Conservation (phyloP, 2,797 vertebrate genomes). For the Triplophysa bombifrons region DNA sequence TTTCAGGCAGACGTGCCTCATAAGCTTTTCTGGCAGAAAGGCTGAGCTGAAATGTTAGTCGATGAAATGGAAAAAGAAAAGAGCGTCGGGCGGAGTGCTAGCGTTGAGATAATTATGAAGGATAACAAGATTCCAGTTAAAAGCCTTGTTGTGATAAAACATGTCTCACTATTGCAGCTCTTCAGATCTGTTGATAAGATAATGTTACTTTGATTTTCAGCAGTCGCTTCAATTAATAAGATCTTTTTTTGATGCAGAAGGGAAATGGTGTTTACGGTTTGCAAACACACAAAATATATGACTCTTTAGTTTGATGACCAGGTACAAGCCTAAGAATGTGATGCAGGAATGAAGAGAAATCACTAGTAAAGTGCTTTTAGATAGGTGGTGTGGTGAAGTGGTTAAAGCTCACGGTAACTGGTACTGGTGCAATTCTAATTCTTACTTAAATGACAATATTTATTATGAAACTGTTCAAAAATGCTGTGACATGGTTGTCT, state of each 20-base stretch:
- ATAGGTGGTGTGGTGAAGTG: background rate
- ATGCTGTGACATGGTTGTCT: too few species aligned
- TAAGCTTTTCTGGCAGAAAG: slow-evolving; percentile 34
- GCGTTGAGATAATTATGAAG: slow-evolving; percentile 39
- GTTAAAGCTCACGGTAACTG: too few species aligned
- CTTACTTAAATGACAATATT: too few species aligned
- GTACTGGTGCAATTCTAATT: too few species aligned
- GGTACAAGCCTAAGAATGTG: background rate
- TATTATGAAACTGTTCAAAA: too few species aligned
- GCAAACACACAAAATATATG: background rate
- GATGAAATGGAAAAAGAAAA: slow-evolving; percentile 40
- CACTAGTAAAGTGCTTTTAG: background rate
- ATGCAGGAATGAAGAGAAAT: background rate
- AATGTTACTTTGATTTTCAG: slow-evolving; percentile 1
- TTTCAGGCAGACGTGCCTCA: slow-evolving; percentile 39
- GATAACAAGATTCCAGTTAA: slow-evolving; percentile 31
- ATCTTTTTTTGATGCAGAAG: background rate
- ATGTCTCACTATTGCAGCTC: background rate
- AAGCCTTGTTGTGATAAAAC: slow-evolving; percentile 30
- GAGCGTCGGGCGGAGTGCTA: slow-evolving; percentile 9
- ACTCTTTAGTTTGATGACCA: background rate
- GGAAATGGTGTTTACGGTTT: background rate
- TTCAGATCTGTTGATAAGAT: background rate
- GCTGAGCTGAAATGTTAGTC: slow-evolving; percentile 15
- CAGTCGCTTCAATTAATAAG: background rate